Percentiles rank a stretch among this genome's conserved stretches.
phyloP scores from a whole-genome alignment of 2,113 vertebrate species.

The Labrus mixtus region DNA sequence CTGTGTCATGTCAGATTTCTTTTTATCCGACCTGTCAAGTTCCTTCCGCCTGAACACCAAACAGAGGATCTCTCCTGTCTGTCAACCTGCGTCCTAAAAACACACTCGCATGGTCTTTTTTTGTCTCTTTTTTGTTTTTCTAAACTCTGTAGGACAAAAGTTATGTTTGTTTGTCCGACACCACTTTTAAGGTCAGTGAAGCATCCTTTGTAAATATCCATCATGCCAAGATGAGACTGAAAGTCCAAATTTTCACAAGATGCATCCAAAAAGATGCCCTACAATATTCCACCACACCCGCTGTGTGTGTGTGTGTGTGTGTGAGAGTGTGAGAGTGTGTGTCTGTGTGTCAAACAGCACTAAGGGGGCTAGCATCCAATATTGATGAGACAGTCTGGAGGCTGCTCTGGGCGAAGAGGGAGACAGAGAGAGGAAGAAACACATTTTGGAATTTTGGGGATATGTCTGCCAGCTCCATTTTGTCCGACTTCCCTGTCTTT shows the following conservation, averaged over 20 bases:
- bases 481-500: not conserved
- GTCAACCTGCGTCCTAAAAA: constrained; percentile 22
- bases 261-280: constrained; percentile 3
- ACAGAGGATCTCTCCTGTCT: constrained; percentile 35
- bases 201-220: not conserved
- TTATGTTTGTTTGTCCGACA: not conserved
- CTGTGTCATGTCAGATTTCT: constrained; percentile 38
- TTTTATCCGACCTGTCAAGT: constrained; percentile 44
- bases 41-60: constrained; percentile 54
- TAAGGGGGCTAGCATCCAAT: constrained; percentile 54
- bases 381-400: constrained; percentile 73
- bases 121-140: constrained; percentile 8
- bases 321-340: constrained; percentile 2
- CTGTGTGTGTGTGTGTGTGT: constrained; percentile 24
- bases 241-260: not conserved
- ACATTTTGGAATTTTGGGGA: constrained; percentile 40
- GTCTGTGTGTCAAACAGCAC: constrained; percentile 24
- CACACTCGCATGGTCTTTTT: not conserved
- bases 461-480: constrained; percentile 24
- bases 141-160: not conserved
- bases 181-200: constrained; percentile 2
- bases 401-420: constrained; percentile 39
- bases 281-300: not conserved
- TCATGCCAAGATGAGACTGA: not conserved
- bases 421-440: constrained; percentile 19